Evolutionary conservation across 2,888 invertebrate genomes (phyloP).

Genomic region (Mylabris sibirica): DNA sequence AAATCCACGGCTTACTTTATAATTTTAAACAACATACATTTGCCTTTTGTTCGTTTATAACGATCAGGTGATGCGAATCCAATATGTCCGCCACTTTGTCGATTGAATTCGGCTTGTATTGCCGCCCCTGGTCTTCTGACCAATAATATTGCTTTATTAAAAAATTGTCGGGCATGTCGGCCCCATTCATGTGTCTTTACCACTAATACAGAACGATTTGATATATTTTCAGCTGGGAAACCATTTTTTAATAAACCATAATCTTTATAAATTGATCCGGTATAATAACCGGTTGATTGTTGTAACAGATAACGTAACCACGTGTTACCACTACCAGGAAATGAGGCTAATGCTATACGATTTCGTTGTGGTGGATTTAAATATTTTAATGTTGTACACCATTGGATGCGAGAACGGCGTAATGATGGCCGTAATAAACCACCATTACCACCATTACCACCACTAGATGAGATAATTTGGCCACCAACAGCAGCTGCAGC

Average conservation of each 20-base stretch:
- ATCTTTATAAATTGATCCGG: constrained; percentile 84
- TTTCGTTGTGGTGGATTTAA: constrained; percentile 61
- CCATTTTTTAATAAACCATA: constrained; percentile 79
- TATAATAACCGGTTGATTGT: constrained; percentile 71
- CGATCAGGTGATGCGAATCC: constrained; percentile 77
- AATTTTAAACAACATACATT: no score
- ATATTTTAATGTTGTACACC: constrained; percentile 66
- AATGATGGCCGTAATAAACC: constrained; percentile 50
- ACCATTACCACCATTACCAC: background rate
- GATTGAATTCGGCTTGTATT: constrained; percentile 80
- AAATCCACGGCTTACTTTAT: no score
- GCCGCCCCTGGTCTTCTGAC: constrained; percentile 77
- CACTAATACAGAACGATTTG: constrained; percentile 77
- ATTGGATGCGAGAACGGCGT: constrained; percentile 58
- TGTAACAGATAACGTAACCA: constrained; percentile 82
- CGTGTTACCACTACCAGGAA: constrained; percentile 86
- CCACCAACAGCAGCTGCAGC: no score
- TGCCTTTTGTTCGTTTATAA: constrained; percentile 69
- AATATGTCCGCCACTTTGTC: constrained; percentile 81
- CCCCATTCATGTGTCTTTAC: constrained; percentile 85
- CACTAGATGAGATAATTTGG: background rate
- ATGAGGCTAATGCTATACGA: constrained; percentile 75
- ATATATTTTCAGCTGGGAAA: constrained; percentile 80
- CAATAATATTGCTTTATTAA: constrained; percentile 73
- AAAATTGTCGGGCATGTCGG: constrained; percentile 65